phyloP scores from a whole-genome alignment of 2,888 invertebrate species.

The Pediacus dermestoides region DNA sequence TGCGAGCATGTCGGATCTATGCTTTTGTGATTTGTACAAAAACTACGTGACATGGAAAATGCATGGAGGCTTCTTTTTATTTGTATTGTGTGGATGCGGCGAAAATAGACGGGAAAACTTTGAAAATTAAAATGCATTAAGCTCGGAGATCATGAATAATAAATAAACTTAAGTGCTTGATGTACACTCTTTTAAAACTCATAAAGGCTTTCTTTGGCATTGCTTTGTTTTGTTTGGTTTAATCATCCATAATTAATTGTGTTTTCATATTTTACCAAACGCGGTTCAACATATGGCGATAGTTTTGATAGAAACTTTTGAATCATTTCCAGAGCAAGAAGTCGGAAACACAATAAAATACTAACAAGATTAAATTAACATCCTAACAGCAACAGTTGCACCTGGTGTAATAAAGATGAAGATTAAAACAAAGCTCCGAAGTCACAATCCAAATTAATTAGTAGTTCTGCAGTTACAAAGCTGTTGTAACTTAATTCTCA shows the following conservation, averaged over 20 bases:
- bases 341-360: too few species aligned
- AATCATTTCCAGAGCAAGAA: too few species aligned
- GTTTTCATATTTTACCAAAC: conserved; percentile 4
- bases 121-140: conserved; percentile 31
- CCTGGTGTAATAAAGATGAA: conserved; percentile 33
- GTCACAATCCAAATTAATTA: conserved; percentile 39
- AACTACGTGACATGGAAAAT: conserved; percentile 42
- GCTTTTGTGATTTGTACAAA: conserved; percentile 43
- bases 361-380: conserved; percentile 28
- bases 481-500: conserved; percentile 36
- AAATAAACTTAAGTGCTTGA: conserved; percentile 25
- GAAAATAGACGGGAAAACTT: conserved; percentile 27
- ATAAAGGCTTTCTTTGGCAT: conserved; percentile 16
- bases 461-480: conserved; percentile 35
- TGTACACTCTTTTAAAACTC: conserved; percentile 19
- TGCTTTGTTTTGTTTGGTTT: conserved; percentile 16
- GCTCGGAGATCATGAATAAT: conserved; percentile 25
- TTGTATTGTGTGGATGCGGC: conserved; percentile 11
- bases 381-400: conserved; percentile 29
- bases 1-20: conserved; percentile 41
- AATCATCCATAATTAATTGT: conserved; percentile 19
- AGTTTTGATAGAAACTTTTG: too few species aligned
- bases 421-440: conserved; percentile 34
- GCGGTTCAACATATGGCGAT: too few species aligned
- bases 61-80: conserved; percentile 23